A percentile compares a stretch with the other conserved stretches of the same genome.
phyloP scores from a whole-genome alignment of 2,888 invertebrate species.

The Mamestra brassicae region DNA sequence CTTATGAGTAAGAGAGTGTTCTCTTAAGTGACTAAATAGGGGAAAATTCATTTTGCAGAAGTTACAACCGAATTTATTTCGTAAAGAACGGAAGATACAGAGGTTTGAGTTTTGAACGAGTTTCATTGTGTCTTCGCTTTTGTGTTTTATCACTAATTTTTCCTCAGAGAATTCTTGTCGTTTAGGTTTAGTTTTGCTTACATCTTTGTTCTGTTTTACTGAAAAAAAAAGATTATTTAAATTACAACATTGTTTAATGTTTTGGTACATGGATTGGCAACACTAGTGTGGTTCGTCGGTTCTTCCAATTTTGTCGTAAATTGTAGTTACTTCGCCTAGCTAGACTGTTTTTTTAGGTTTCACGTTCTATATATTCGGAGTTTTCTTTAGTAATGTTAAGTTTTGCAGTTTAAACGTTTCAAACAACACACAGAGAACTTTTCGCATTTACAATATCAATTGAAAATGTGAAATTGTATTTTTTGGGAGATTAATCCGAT shows the following conservation, averaged over 20 bases:
- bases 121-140: conserved; percentile 74
- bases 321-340: no score
- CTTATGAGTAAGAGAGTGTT: conserved; percentile 70
- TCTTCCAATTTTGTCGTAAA: not conserved
- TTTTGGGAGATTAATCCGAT: no score
- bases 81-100: conserved; percentile 75
- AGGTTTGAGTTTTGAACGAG: conserved; percentile 78
- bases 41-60: conserved; percentile 72
- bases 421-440: no score
- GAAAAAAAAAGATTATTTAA: conserved; percentile 24
- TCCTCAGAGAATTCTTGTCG: conserved; percentile 12
- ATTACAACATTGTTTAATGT: not conserved
- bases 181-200: not conserved
- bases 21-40: conserved; percentile 69
- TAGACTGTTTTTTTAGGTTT: no score
- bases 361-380: no score
- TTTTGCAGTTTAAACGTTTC: no score
- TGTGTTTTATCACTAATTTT: conserved; percentile 29
- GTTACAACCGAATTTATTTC: conserved; percentile 76
- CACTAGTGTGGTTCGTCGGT: not conserved
- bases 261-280: conserved; percentile 12
- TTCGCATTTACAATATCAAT: no score
- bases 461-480: no score
- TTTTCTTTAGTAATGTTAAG: no score
- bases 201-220: conserved; percentile 25